phyloP scores from a whole-genome alignment of 1,140 invertebrate species.

The Leptestheria dahalacensis region DNA sequence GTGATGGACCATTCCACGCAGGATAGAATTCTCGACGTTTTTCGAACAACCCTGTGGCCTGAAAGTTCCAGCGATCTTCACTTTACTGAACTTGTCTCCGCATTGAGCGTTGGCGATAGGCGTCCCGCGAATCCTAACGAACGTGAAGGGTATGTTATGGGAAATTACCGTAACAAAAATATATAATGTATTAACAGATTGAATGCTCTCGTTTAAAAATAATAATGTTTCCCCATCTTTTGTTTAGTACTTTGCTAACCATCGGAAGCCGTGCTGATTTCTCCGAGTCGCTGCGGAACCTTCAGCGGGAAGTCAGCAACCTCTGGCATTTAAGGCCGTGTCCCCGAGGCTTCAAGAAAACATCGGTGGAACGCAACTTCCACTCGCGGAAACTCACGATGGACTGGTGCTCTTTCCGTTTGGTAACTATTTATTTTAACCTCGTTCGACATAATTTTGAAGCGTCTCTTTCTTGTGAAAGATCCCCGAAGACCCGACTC shows the following conservation, averaged over 20 bases:
- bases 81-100: conserved; percentile 64
- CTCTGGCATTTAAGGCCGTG: conserved; percentile 54
- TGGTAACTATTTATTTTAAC: conserved; percentile 36
- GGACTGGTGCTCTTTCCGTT: conserved; percentile 76
- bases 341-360: conserved; percentile 63
- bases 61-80: conserved; percentile 46
- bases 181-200: not conserved
- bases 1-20: conserved; percentile 50
- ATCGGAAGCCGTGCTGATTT: conserved; percentile 58
- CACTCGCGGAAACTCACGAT: conserved; percentile 55
- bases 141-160: conserved; percentile 54
- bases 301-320: conserved; percentile 67
- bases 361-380: conserved; percentile 67
- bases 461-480: not conserved
- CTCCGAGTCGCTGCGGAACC: conserved; percentile 49
- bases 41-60: conserved; percentile 38
- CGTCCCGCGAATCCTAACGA: conserved; percentile 62
- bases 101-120: conserved; percentile 62
- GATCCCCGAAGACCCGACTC: not conserved
- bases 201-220: not conserved
- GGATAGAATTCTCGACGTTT: conserved; percentile 54
- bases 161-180: not conserved
- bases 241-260: conserved; percentile 56
- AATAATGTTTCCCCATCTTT: conserved; percentile 1
- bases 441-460: not conserved